A percentile compares a stretch with the other conserved stretches of the same genome.
These are phyloP conservation scores for Scophthalmus maximus DNA, from an alignment of 2,113 vertebrate genomes.

Conservation along the genomic window DNA sequence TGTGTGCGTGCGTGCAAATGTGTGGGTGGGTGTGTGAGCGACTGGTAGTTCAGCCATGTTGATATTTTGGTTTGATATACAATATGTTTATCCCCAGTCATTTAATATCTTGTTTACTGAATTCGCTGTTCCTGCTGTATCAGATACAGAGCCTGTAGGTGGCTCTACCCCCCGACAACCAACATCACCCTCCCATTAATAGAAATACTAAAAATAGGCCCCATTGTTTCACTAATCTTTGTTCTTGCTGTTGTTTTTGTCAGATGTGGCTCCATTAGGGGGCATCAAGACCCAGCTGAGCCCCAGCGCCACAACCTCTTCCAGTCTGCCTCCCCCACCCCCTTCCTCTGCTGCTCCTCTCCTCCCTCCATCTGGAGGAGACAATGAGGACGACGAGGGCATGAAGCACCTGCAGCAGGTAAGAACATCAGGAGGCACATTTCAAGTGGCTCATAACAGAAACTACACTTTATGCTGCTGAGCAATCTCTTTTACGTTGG, in stretches of 20 bases:
- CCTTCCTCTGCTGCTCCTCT: conserved; percentile 83
- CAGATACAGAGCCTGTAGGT: conserved; percentile 26
- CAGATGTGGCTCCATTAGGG: conserved; percentile 72
- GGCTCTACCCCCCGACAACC: neutral
- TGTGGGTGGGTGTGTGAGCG: neutral
- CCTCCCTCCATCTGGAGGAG: conserved; percentile 82
- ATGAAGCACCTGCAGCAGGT: conserved; percentile 96
- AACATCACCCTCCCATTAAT: neutral
- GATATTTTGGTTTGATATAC: conserved; percentile 61
- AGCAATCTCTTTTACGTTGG: neutral
- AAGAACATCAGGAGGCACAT: conserved; percentile 15
- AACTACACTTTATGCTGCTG: neutral
- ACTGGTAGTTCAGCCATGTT: conserved; percentile 13
- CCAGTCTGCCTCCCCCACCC: conserved; percentile 81
- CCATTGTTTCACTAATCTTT: conserved; percentile 45
- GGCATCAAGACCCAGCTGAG: conserved; percentile 76
- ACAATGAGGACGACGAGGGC: conserved; percentile 92
- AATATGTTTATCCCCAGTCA: conserved; percentile 55
- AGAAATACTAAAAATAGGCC: conserved; percentile 29
- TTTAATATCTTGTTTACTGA: conserved; percentile 67
- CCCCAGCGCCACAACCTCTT: conserved; percentile 63
- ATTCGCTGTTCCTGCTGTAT: conserved; percentile 23
- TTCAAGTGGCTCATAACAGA: neutral
- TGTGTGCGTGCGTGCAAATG: neutral
- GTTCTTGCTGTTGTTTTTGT: conserved; percentile 1